Base-by-base conservation (phyloP, 1,140 invertebrate species). In the Semibalanus balanoides region DNA sequence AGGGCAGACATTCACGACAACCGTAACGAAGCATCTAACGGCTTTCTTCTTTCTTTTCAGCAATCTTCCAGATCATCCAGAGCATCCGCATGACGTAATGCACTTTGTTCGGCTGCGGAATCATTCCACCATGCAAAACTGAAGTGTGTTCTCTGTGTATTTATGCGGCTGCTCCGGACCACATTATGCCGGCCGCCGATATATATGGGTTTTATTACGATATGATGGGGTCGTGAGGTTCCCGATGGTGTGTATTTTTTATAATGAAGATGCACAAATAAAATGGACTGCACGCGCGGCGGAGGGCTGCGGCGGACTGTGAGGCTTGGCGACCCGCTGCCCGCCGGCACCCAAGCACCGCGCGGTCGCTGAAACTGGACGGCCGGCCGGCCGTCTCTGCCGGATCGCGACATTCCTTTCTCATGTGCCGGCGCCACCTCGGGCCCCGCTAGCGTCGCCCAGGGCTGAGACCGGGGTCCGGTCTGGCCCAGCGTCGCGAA, bases 61-160 rank as follows among this genome's bases (percentile, higher is more conserved):
- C 95, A 78, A 88, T 98, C 80, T 98, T 98, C 88, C 95, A 98
- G 88, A 96, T 98, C 80, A 96, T 97, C 80, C 95, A 97, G 85
- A 93, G 93, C 81, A 93, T 97, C 84, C 87, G 93, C 82, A 89
- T 93, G 86, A 64, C 51, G 51, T 64, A 64, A 64, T 64, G 51
- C 14, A 64, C 51, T 25, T 3, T 64, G 22, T 64, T 64, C 14
- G 22, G 22, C 11, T 1, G 9, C 11, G 51, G 51, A 64, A 25
- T 64, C 51, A 64, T 64, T 64, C 51, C 51, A 64, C 22, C 51
- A 1, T 25, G 14, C 11, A 64, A 64, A 64, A 40, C 35, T 40
- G 14, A 64, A 64, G 51, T 64, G 51, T 64, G 51, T 64, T 64
- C 51, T 64, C 35, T 40, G 22, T 64, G 51, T 64, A 64, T 64